Conservation (phyloP, 2,888 invertebrate species). For the Microctonus hyperodae region DNA sequence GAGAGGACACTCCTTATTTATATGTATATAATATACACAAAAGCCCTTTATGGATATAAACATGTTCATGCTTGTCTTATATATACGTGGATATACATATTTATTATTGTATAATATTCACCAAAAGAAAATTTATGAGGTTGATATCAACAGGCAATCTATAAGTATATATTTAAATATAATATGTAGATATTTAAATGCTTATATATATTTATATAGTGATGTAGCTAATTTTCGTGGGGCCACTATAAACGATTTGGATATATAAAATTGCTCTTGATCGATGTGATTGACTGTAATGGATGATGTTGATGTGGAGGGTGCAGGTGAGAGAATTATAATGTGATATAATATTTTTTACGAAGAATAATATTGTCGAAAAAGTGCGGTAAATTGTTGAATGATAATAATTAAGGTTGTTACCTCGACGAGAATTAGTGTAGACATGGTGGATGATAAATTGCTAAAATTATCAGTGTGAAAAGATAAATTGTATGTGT, state of each 20-base stretch:
- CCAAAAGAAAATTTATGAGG: background rate
- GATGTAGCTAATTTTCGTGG: slow-evolving; percentile 8
- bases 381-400: background rate
- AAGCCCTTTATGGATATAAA: slow-evolving; percentile 1
- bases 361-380: slow-evolving; percentile 5
- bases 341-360: slow-evolving; percentile 2
- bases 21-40: slow-evolving; percentile 4
- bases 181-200: too few species aligned
- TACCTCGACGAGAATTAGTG: background rate
- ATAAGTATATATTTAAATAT: background rate
- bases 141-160: background rate
- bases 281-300: background rate
- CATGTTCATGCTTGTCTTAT: background rate
- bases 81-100: slow-evolving; percentile 8
- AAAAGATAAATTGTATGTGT: background rate
- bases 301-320: background rate
- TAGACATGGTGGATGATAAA: slow-evolving; percentile 1
- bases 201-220: too few species aligned
- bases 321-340: slow-evolving; percentile 4
- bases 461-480: background rate
- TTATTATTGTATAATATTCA: background rate
- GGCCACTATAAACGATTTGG: background rate
- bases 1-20: slow-evolving; percentile 19
- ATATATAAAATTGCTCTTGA: slow-evolving; percentile 6
- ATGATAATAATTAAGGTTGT: slow-evolving; percentile 13